phyloP scores from a whole-genome alignment of 2,888 invertebrate genomes.

The Hydrotaea diabolus region DNA sequence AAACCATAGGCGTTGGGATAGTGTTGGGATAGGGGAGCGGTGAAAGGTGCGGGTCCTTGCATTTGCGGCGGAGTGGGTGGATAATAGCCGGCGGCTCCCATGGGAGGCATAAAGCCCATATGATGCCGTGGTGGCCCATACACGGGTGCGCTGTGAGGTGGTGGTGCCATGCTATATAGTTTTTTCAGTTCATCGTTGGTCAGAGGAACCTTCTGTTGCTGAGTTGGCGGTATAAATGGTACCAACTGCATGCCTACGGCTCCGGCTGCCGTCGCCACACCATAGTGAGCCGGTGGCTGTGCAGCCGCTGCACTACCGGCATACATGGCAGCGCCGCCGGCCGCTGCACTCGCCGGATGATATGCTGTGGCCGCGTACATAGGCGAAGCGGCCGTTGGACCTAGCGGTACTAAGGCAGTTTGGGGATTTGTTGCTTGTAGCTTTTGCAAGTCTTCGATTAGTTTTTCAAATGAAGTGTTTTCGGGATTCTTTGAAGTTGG shows the following conservation, averaged over 20 bases:
- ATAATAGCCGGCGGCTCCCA: constrained; percentile 39
- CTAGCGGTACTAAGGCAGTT: constrained; percentile 74
- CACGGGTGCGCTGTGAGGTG: constrained; percentile 56
- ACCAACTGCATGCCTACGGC: constrained; percentile 76
- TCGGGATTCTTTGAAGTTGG: constrained; percentile 82
- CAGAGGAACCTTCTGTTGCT: constrained; percentile 76
- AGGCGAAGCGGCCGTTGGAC: constrained; percentile 72
- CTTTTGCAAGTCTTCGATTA: constrained; percentile 83
- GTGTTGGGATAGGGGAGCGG: constrained; percentile 63
- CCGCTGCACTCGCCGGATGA: neutral
- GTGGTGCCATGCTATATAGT: constrained; percentile 77
- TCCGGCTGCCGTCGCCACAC: constrained; percentile 67
- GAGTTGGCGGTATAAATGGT: constrained; percentile 74
- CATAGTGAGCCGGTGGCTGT: constrained; percentile 63
- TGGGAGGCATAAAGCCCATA: constrained; percentile 66
- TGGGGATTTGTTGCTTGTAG: constrained; percentile 72
- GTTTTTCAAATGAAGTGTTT: constrained; percentile 83
- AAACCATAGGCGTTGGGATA: constrained; percentile 72
- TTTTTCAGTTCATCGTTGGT: constrained; percentile 78
- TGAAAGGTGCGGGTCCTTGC: constrained; percentile 60
- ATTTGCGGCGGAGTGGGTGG: constrained; percentile 47
- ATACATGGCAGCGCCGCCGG: constrained; percentile 55
- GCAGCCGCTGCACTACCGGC: constrained; percentile 61
- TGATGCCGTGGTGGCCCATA: constrained; percentile 49
- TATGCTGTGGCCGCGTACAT: constrained; percentile 56